Percentiles rank a stretch among this genome's conserved stretches.
These are phyloP conservation scores for Rhinophrynus dorsalis DNA, from an alignment of 2,797 vertebrate species.

Conservation along the genomic window DNA sequence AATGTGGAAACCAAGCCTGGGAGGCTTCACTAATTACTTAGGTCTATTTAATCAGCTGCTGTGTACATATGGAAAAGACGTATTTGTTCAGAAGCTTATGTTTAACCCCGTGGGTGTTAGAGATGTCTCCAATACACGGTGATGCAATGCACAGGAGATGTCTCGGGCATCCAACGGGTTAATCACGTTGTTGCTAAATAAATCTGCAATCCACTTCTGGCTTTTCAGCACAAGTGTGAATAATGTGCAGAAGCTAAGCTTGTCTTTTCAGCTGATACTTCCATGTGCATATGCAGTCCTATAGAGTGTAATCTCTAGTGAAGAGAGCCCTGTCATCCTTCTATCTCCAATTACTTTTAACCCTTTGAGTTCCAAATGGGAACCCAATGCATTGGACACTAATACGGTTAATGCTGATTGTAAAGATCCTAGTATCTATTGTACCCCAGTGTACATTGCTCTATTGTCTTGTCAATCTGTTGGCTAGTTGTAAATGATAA, in stretches of 20 bases:
- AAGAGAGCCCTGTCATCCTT: too few relatives aligned
- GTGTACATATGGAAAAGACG: conserved; percentile 32
- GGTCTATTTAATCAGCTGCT: conserved; percentile 47
- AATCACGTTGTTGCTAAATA: not conserved
- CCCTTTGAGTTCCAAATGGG: too few relatives aligned
- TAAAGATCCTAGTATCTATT: too few relatives aligned
- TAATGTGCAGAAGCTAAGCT: not conserved
- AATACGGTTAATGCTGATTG: too few relatives aligned
- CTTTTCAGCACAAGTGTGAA: not conserved
- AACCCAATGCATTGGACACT: too few relatives aligned
- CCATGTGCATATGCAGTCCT: conserved; percentile 23
- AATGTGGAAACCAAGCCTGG: conserved; percentile 18
- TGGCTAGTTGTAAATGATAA: too few relatives aligned
- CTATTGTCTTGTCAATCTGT: too few relatives aligned
- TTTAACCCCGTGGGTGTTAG: conserved; percentile 28
- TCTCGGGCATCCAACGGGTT: too few relatives aligned
- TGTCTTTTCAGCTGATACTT: not conserved
- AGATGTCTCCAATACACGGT: not conserved
- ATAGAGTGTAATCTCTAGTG: too few relatives aligned
- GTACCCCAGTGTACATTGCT: too few relatives aligned
- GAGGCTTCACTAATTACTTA: conserved; percentile 23
- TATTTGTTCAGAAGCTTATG: conserved; percentile 36
- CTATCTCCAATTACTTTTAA: too few relatives aligned
- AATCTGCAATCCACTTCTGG: conserved; percentile 1
- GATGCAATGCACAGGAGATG: too few relatives aligned